Conservation (phyloP, 2,797 vertebrate species). For the Parambassis ranga region DNA sequence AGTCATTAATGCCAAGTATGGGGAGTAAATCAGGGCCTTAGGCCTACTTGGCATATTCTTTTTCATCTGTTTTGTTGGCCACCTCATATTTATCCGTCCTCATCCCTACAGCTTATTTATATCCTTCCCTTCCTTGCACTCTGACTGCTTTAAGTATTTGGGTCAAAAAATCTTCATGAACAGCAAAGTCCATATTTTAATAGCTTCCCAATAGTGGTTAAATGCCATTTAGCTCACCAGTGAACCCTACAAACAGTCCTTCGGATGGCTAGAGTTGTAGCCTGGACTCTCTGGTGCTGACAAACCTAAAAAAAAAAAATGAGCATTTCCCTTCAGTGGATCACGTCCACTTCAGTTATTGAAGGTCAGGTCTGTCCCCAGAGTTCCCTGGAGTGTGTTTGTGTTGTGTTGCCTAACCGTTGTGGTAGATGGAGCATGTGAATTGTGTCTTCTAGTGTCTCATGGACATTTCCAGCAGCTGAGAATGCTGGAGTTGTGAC, state of each 20-base stretch:
- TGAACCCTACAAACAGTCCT: no score
- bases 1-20: constrained; percentile 2
- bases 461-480: constrained; percentile 52
- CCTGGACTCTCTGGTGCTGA: not conserved
- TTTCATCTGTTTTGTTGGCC: constrained; percentile 1
- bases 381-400: constrained; percentile 44
- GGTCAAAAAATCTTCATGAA: constrained; percentile 29
- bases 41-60: not conserved
- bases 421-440: constrained; percentile 62
- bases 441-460: constrained; percentile 53
- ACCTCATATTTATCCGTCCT: not conserved
- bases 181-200: constrained; percentile 4
- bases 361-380: constrained; percentile 16
- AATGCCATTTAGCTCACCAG: constrained; percentile 8
- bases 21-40: not conserved
- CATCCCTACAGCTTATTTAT: not conserved
- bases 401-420: constrained; percentile 52
- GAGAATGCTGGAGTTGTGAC: constrained; percentile 58
- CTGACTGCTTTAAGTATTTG: constrained; percentile 37
- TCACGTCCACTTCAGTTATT: constrained; percentile 4
- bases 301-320: not conserved
- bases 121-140: not conserved
- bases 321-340: not conserved
- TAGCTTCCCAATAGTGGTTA: not conserved
- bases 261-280: no score